Evolutionary conservation across 1,140 invertebrate genomes (phyloP).

Genomic region (Scaptodrosophila lebanonensis): DNA sequence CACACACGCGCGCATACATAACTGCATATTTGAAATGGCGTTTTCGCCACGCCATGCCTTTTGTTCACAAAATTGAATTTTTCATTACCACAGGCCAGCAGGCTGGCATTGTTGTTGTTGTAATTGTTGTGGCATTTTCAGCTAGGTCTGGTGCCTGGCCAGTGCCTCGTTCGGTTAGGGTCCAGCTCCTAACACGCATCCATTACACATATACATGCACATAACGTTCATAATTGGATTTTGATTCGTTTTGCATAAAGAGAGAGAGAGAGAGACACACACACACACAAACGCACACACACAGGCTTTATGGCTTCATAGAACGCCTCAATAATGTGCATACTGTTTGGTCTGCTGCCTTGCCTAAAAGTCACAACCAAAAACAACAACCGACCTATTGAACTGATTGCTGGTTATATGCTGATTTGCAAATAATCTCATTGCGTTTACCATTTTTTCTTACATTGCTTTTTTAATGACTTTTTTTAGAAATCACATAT

Average conservation of each 20-base stretch:
- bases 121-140: constrained; percentile 7
- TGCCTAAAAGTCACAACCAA: constrained; percentile 2
- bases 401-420: constrained; percentile 8
- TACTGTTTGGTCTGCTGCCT: too few relatives aligned
- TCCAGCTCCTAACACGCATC: not conserved
- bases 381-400: constrained; percentile 20
- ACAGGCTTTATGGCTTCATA: constrained; percentile 34
- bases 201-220: constrained; percentile 16
- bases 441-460: constrained; percentile 30
- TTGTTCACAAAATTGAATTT: constrained; percentile 52
- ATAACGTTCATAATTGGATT: constrained; percentile 48
- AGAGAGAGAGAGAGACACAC: too few relatives aligned
- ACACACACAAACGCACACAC: constrained; percentile 23
- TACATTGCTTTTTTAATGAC: constrained; percentile 26
- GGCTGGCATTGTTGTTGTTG: constrained; percentile 1
- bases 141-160: not conserved
- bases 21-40: constrained; percentile 29
- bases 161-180: not conserved
- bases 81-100: constrained; percentile 38
- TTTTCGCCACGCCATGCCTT: constrained; percentile 27
- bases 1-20: constrained; percentile 18
- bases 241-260: constrained; percentile 53
- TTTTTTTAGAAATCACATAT: constrained; percentile 1
- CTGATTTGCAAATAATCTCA: constrained; percentile 32
- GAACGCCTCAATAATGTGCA: constrained; percentile 24